Evolutionary conservation across 2,888 invertebrate species (phyloP), one percentile per base, ranked within the genome.

Genomic region (Drosophila stalkeri): DNA sequence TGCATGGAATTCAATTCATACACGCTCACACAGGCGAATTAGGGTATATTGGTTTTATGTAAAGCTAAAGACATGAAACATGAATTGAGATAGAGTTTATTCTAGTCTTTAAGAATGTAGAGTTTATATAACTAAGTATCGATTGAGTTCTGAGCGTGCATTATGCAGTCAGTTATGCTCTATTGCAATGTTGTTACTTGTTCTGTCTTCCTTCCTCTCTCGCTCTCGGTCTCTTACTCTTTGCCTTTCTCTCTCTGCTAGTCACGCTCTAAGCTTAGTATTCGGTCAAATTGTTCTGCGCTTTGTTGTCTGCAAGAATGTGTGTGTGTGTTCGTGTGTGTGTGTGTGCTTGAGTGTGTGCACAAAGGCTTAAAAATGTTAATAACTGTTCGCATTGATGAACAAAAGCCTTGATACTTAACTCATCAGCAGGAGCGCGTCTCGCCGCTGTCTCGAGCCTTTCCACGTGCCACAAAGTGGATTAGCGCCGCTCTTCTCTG

Each of bases 291-390:
- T 72, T 65, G 71, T 74, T 85, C 55, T 72, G 31, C 52, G 37
- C 66, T 65, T 54, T 65, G 66, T 66, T 52, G 18, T 20, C 72
- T 65, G 61, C 49, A n/a, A 49, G 11, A 49, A 49, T 33, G 33
- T 51, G 18, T 46, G 86, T 74, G 67, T 52, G 20, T 20, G 86
- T 74, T 64, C 37, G 20, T 20, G 20, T 8, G 20, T 49, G 33
- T 43, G 20, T n/a, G n/a, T 31, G 9, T 27, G 27, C 35, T 18
- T 37, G 18, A 14, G 35, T 35, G 51, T 37, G 20, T 54, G 54
- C 35, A 23, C 68, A 80, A 68, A 71, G 78, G 86, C 82, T 87
- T 87, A 85, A 80, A 57, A 72, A 64, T 70, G 70, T 77, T 74
- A 80, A 80, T 80, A 80, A 77, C 77, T 60, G 66, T 63, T 41